phyloP scores from a whole-genome alignment of 2,888 invertebrate genomes.

The Nysson spinosus region DNA sequence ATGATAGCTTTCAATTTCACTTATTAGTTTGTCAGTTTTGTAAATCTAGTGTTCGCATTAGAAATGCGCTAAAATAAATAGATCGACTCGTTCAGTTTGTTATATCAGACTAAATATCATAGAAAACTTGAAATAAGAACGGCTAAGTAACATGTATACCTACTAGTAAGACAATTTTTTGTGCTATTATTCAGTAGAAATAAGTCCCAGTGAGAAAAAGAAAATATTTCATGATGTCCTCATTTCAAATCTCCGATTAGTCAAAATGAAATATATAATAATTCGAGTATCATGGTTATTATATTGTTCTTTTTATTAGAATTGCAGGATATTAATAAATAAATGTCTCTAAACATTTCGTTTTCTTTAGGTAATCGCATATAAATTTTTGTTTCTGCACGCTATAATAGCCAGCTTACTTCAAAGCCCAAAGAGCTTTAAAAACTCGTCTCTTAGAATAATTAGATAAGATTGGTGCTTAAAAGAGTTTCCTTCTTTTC shows the following conservation, averaged over 20 bases:
- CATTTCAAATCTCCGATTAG: constrained; percentile 46
- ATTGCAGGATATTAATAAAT: constrained; percentile 58
- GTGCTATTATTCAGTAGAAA: no score
- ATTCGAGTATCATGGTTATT: constrained; percentile 48
- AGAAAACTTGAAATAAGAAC: constrained; percentile 51
- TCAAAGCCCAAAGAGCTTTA: constrained; percentile 35
- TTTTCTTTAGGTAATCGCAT: constrained; percentile 50
- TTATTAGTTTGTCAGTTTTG: constrained; percentile 43
- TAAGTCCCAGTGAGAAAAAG: no score
- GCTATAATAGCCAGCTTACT: constrained; percentile 34
- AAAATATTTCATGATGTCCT: no score
- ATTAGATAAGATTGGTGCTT: constrained; percentile 43
- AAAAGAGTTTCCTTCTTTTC: constrained; percentile 37
- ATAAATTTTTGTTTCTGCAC: constrained; percentile 52
- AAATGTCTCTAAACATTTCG: constrained; percentile 58
- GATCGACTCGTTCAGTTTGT: constrained; percentile 34
- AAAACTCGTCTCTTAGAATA: constrained; percentile 36
- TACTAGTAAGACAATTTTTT: no score
- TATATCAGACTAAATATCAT: constrained; percentile 36
- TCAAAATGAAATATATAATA: constrained; percentile 45
- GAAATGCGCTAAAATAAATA: constrained; percentile 48
- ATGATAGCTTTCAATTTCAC: constrained; percentile 25
- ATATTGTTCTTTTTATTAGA: constrained; percentile 48
- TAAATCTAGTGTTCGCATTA: constrained; percentile 32
- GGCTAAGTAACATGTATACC: no score